Conservation (phyloP, 2,113 vertebrate species). For the Tautogolabrus adspersus region DNA sequence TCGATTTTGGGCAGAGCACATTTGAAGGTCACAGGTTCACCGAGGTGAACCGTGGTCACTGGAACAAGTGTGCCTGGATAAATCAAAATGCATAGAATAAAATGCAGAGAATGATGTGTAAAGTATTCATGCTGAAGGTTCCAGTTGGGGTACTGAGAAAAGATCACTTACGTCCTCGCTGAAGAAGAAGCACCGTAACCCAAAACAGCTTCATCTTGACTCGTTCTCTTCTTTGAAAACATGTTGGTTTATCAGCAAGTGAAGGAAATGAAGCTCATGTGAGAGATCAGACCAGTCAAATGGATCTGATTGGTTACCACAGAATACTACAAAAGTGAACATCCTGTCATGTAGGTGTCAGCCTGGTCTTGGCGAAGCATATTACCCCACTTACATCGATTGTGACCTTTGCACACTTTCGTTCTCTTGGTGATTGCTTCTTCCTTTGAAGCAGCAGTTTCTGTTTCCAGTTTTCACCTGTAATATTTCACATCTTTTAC, state of each 20-base stretch:
- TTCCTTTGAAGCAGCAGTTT: no score
- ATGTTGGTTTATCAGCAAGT: neutral
- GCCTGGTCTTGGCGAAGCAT: neutral
- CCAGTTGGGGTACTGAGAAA: neutral
- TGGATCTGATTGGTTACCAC: conserved; percentile 30
- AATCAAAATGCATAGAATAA: neutral
- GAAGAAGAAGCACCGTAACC: conserved; percentile 5
- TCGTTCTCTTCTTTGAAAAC: neutral
- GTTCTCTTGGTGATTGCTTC: no score
- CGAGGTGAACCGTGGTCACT: conserved; percentile 6
- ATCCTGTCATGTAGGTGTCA: neutral
- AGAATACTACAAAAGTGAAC: neutral
- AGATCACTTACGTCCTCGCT: conserved; percentile 19
- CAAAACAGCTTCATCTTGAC: conserved; percentile 29
- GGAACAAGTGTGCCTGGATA: conserved; percentile 11
- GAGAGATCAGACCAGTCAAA: neutral
- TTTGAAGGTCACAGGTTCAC: conserved; percentile 3
- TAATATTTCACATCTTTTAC: no score
- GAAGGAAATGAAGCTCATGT: neutral
- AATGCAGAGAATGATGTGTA: no score
- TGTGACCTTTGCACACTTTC: no score
- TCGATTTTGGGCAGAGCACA: neutral
- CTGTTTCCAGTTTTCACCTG: no score
- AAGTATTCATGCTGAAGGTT: no score
- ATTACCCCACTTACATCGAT: no score